Evolutionary conservation across 2,888 invertebrate species (phyloP).

Genomic region (Frankliniella fusca): DNA sequence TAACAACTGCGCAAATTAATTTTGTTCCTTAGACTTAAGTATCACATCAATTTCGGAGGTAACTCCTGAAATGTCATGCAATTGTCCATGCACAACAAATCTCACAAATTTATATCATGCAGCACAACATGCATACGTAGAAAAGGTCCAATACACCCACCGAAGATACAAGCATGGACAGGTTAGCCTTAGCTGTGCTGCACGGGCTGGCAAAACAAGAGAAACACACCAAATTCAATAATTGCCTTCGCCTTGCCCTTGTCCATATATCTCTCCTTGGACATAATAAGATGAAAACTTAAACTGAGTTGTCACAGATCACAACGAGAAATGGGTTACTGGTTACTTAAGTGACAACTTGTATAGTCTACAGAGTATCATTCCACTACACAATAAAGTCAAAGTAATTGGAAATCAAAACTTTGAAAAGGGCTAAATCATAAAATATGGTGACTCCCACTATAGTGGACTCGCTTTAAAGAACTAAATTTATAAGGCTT

Average conservation of each 20-base stretch:
- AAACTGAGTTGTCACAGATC: too few relatives aligned
- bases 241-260: neutral
- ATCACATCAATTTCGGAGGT: neutral
- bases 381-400: slow-evolving; percentile 6
- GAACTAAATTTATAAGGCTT: neutral
- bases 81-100: neutral
- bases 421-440: too few relatives aligned
- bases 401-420: neutral
- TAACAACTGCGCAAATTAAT: neutral
- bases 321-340: neutral
- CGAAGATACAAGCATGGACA: slow-evolving; percentile 38
- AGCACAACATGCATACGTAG: slow-evolving; percentile 27
- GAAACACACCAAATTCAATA: slow-evolving; percentile 31
- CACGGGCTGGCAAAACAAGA: slow-evolving; percentile 37
- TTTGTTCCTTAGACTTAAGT: neutral
- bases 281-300: too few relatives aligned
- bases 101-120: neutral
- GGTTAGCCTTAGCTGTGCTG: slow-evolving; percentile 38
- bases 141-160: slow-evolving; percentile 37
- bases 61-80: neutral
- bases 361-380: neutral
- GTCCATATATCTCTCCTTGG: neutral
- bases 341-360: neutral
- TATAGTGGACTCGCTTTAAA: too few relatives aligned
- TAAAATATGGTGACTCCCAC: too few relatives aligned